Conservation (phyloP, 1,140 invertebrate species). For the Steinernema feltiae region DNA sequence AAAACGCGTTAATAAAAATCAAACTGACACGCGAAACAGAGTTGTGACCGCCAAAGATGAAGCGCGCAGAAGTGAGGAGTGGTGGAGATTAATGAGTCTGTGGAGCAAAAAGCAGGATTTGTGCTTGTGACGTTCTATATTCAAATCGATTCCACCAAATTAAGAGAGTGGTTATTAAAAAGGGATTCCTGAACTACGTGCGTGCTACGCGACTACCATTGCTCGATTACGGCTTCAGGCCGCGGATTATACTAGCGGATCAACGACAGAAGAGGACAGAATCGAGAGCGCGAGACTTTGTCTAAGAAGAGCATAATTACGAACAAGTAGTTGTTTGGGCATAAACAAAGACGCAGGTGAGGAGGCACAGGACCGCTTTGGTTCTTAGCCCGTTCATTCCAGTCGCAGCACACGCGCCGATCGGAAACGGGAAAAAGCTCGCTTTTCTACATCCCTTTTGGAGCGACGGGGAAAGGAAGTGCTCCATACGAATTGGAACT, state of each 20-base stretch:
- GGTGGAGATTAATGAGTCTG: background rate
- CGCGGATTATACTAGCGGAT: too few species aligned
- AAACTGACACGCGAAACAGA: too few species aligned
- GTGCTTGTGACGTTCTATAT: background rate
- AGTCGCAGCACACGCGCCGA: background rate
- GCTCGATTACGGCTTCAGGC: too few species aligned
- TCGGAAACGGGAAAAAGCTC: conserved; percentile 3
- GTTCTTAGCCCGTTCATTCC: too few species aligned
- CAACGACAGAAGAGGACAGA: too few species aligned
- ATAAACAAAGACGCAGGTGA: background rate
- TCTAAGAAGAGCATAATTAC: background rate
- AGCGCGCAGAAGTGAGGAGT: background rate
- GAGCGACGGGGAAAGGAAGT: background rate
- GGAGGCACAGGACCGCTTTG: too few species aligned
- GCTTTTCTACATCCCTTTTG: background rate
- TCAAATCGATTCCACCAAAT: conserved; percentile 14
- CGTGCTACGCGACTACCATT: background rate
- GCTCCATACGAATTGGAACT: background rate
- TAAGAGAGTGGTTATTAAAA: background rate
- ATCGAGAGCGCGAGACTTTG: too few species aligned
- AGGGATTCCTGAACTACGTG: background rate
- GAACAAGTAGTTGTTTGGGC: too few species aligned
- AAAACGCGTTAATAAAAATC: too few species aligned
- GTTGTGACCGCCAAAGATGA: background rate
- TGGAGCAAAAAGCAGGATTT: background rate